Evolutionary conservation across 2,113 vertebrate species (phyloP).

Genomic region (Ariopsis seemanni): DNA sequence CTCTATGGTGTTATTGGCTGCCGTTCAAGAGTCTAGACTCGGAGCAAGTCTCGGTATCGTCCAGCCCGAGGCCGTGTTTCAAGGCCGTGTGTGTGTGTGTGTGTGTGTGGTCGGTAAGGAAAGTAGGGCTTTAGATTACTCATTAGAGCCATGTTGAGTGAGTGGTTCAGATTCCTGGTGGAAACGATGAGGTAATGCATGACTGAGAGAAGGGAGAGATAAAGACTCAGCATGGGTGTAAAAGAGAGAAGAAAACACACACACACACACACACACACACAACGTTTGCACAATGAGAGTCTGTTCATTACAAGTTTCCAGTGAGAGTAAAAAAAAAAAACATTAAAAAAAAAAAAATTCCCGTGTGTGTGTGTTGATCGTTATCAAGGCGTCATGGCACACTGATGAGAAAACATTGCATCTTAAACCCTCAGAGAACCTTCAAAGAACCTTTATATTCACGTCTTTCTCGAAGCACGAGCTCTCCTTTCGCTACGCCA

Average conservation of each 20-base stretch:
- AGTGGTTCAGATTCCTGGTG: slow-evolving; percentile 1
- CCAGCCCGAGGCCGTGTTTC: slow-evolving; percentile 1
- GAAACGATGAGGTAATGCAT: slow-evolving; percentile 19
- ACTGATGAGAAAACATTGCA: not conserved
- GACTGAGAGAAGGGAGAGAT: slow-evolving; percentile 11
- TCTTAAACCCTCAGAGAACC: not conserved
- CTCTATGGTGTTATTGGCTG: slow-evolving; percentile 59
- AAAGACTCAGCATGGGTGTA: slow-evolving; percentile 5
- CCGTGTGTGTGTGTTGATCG: not conserved
- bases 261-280: too few species aligned
- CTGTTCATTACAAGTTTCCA: not conserved
- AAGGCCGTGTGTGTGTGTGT: slow-evolving; percentile 20
- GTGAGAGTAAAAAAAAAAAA: not conserved
- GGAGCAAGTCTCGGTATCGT: slow-evolving; percentile 17
- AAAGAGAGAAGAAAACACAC: not conserved
- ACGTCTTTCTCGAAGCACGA: not conserved
- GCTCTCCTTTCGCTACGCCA: not conserved
- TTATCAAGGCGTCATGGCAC: not conserved
- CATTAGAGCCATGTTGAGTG: not conserved
- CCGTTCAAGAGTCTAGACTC: slow-evolving; percentile 30
- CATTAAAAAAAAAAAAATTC: not conserved
- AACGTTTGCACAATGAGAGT: not conserved
- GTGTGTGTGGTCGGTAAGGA: not conserved
- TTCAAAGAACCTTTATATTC: too few species aligned
- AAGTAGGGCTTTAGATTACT: slow-evolving; percentile 17